Evolutionary conservation across 2,113 vertebrate species (phyloP).

Genomic region (Sphaerodactylus townsendi): DNA sequence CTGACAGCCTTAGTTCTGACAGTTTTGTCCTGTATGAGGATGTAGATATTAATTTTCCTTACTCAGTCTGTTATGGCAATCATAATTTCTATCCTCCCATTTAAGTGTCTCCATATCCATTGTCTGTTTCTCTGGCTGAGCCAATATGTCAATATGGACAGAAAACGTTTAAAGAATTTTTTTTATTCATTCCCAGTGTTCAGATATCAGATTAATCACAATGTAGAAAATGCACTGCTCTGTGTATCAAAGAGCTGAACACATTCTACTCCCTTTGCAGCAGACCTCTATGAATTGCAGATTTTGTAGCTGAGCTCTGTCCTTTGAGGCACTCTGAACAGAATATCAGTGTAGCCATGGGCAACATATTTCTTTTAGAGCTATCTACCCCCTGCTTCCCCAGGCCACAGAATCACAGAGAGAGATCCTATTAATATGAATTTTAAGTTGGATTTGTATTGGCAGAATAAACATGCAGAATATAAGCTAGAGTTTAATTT

Average conservation of each 20-base stretch:
- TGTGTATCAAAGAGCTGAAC: neutral
- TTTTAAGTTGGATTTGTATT: neutral
- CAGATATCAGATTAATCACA: constrained; percentile 2
- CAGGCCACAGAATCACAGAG: neutral
- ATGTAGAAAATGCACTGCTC: neutral
- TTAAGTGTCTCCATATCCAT: neutral
- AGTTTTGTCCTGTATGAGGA: neutral
- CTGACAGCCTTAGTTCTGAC: neutral
- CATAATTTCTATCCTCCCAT: neutral
- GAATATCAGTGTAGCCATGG: neutral
- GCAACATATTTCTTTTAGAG: neutral
- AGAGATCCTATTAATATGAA: neutral
- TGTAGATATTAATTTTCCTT: neutral
- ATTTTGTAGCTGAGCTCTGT: neutral
- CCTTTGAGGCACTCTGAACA: neutral
- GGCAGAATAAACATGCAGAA: neutral
- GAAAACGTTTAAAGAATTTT: neutral
- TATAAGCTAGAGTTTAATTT: constrained; percentile 24
- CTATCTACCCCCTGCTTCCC: neutral
- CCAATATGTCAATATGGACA: neutral
- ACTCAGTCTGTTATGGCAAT: neutral
- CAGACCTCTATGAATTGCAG: constrained; percentile 3
- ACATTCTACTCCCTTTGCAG: neutral
- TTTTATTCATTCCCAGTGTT: neutral
- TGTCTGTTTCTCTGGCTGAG: neutral